A percentile compares a stretch with the other conserved stretches of the same genome.
Evolutionary conservation across 2,797 vertebrate species (phyloP).

Genomic region (Hoplostethus mediterraneus): DNA sequence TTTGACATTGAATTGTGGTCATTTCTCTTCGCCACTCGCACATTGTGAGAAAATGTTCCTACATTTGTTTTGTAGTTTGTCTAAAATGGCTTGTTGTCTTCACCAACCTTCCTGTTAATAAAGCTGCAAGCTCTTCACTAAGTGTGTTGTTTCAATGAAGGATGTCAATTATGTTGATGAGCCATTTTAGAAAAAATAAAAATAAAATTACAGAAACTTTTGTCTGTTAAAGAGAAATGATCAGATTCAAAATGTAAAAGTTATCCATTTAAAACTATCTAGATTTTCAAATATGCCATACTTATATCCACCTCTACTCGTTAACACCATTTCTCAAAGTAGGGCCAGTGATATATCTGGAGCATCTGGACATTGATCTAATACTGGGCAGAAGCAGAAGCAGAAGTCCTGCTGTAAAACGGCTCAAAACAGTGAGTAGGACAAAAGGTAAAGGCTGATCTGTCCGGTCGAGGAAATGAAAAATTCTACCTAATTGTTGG

Average conservation of each 20-base stretch:
- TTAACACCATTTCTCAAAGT: neutral
- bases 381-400: slow-evolving; percentile 30
- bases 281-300: neutral
- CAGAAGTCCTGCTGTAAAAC: slow-evolving; percentile 8
- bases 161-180: no score
- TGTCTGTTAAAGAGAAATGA: no score
- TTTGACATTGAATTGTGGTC: neutral
- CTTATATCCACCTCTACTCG: neutral
- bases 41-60: no score
- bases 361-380: slow-evolving; percentile 39
- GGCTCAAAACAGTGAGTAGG: neutral
- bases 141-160: no score
- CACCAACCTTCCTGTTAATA: no score
- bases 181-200: no score
- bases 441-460: slow-evolving; percentile 1
- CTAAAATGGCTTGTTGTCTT: neutral
- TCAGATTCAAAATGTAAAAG: no score
- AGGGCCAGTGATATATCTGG: neutral
- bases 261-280: no score
- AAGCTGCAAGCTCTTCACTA: no score
- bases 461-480: neutral
- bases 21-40: neutral
- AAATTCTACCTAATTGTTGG: slow-evolving; percentile 20
- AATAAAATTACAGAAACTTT: no score
- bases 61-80: neutral